Evolutionary conservation across 1,140 invertebrate species (phyloP), one percentile per base, ranked within the genome.

Genomic region (Atopsyche davidsoni): DNA sequence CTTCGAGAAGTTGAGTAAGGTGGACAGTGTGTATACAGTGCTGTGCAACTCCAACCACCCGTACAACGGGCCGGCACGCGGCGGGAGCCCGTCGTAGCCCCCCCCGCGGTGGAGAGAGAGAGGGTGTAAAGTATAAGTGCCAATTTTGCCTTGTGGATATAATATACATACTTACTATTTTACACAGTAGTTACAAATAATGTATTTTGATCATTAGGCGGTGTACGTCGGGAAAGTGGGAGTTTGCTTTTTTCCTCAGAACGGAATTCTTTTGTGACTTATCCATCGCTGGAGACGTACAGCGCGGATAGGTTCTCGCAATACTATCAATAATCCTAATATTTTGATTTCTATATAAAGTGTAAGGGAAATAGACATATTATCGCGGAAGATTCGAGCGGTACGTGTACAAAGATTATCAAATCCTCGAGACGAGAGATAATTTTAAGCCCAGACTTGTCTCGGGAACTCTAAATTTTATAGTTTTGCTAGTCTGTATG

Each of bases 1-100:
- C 67, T 92, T 97, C 69, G 93, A 96, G 70, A 90, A 91, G 69
- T 76, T 97, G 55, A 92, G 89, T 71, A 91, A 88, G 75, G 88
- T 92, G 60, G 90, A 95, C 64, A 92, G 89, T 76, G 90, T 96
- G 61, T 94, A 94, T 72, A 87, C 86, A 66, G 86, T 94, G 69
- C 75, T 94, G 64, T 85, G 88, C 62, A 92, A 91, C 75, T 89
- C 86, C 48, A 91, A 91, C 75, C 86, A 86, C 64, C 86, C 86
- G 40, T 86, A 84, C 69, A 86, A 86, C 61, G 70, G 74, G 55
- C 46, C 57, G 24, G 19, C 53, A 17, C 39, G 49, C 18, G 42
- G 53, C 14, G 38, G 48, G 59, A 65, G 60, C 57, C 64, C 70
- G 34, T 65, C 71, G 57, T 60, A 65, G 61, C 70, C 69, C 67